These are phyloP conservation scores for Otocyon megalotis DNA, from an alignment of 2,113 vertebrate genomes.

Conservation along the genomic window DNA sequence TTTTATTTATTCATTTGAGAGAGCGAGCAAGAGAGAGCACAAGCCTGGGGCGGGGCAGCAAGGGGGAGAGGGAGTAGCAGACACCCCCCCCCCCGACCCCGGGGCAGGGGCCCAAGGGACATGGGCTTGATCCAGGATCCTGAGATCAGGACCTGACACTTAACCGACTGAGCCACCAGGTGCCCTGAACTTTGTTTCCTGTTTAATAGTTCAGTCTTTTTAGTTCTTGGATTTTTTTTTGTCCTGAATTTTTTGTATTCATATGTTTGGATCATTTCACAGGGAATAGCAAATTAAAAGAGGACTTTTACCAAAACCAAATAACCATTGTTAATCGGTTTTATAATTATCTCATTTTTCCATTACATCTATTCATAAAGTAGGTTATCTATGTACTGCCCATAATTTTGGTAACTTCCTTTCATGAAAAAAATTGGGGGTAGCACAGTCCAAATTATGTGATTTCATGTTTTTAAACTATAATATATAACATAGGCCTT, in stretches of 20 bases:
- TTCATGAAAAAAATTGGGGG: neutral
- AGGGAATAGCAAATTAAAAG: neutral
- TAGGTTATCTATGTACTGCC: neutral
- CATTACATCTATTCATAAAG: neutral
- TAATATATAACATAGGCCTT: neutral
- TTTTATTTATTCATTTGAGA: neutral
- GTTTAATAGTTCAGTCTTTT: neutral
- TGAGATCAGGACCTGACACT: neutral
- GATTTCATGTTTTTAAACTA: neutral
- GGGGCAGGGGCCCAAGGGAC: no score
- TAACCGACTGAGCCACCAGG: neutral
- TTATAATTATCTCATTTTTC: neutral
- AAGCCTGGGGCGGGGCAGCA: neutral
- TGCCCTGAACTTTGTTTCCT: neutral
- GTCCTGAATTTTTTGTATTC: neutral
- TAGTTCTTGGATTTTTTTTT: neutral
- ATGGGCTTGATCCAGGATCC: neutral
- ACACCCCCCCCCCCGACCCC: rapidly evolving
- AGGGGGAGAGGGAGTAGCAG: neutral
- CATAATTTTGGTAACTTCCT: neutral
- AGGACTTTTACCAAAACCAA: neutral
- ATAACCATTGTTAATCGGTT: neutral
- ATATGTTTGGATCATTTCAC: neutral
- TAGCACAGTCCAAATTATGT: neutral
- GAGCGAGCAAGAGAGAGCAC: neutral